These are phyloP conservation scores for Lasioglossum zephyrum DNA, from an alignment of 2,888 invertebrate genomes.

Conservation along the genomic window DNA sequence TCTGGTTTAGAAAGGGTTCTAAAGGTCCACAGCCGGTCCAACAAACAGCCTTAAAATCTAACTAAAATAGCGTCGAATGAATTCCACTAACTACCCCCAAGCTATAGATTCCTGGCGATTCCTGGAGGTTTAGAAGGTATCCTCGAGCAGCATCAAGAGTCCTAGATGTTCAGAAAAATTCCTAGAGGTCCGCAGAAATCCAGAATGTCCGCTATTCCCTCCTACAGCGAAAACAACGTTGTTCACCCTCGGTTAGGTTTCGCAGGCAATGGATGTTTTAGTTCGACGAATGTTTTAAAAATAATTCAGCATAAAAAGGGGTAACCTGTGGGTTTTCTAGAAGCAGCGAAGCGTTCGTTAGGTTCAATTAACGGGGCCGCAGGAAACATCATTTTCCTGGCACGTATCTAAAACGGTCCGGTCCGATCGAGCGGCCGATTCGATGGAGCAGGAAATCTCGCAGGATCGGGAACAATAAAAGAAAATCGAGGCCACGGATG, in stretches of 20 bases:
- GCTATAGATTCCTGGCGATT: neutral
- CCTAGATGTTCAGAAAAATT: neutral
- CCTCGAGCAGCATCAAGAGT: neutral
- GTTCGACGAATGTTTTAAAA: neutral
- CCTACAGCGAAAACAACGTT: neutral
- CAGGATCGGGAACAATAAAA: neutral
- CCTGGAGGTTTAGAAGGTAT: neutral
- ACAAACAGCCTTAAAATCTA: neutral
- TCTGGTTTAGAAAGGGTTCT: too few species aligned
- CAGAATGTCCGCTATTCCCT: neutral
- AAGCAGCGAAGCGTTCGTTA: neutral
- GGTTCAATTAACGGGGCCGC: neutral
- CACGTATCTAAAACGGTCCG: neutral
- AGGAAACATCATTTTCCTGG: constrained; percentile 15
- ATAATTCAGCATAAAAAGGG: neutral
- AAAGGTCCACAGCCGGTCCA: neutral
- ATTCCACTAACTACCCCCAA: neutral
- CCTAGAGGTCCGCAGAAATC: neutral
- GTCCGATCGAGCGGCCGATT: neutral
- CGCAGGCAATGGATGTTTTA: neutral
- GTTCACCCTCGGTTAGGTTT: neutral
- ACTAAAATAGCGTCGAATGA: neutral
- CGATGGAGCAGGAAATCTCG: neutral
- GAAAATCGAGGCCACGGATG: neutral
- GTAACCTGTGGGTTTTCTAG: neutral